These are phyloP conservation scores for Drosophila antonietae DNA, from an alignment of 2,888 invertebrate species.

Conservation along the genomic window DNA sequence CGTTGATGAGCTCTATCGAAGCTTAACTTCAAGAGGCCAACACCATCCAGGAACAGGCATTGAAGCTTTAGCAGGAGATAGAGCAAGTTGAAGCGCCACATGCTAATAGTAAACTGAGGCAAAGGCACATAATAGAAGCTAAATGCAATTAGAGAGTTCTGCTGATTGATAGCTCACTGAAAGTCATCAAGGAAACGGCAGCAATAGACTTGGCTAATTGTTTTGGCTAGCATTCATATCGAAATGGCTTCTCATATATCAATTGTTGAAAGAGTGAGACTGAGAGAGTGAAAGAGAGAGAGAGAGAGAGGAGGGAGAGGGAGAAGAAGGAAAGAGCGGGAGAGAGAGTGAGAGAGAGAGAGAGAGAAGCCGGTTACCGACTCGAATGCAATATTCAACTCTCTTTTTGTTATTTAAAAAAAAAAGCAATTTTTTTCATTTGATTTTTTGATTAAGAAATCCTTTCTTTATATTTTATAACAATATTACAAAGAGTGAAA, in stretches of 20 bases:
- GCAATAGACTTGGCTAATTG: constrained; percentile 64
- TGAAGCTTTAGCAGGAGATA: constrained; percentile 23
- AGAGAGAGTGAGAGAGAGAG: constrained; percentile 9
- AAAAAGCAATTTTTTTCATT: no score
- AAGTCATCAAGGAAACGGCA: constrained; percentile 57
- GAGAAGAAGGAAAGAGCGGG: background rate
- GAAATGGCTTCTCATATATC: constrained; percentile 36
- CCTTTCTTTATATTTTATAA: no score
- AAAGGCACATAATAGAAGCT: background rate
- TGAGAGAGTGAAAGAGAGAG: background rate
- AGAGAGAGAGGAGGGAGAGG: constrained; percentile 4
- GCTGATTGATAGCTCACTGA: constrained; percentile 28
- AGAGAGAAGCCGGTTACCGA: constrained; percentile 9
- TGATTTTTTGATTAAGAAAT: no score
- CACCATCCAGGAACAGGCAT: constrained; percentile 13
- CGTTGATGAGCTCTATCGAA: constrained; percentile 27
- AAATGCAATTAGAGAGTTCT: background rate
- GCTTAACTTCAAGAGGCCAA: constrained; percentile 39
- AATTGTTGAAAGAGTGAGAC: constrained; percentile 5
- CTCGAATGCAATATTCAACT: background rate
- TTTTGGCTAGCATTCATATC: constrained; percentile 52
- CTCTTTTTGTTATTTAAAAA: no score
- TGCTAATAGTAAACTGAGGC: constrained; percentile 47
- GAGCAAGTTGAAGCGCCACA: constrained; percentile 45
- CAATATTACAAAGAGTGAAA: no score